phyloP scores from a whole-genome alignment of 1,140 invertebrate species.

The Aphelenchoides fujianensis region DNA sequence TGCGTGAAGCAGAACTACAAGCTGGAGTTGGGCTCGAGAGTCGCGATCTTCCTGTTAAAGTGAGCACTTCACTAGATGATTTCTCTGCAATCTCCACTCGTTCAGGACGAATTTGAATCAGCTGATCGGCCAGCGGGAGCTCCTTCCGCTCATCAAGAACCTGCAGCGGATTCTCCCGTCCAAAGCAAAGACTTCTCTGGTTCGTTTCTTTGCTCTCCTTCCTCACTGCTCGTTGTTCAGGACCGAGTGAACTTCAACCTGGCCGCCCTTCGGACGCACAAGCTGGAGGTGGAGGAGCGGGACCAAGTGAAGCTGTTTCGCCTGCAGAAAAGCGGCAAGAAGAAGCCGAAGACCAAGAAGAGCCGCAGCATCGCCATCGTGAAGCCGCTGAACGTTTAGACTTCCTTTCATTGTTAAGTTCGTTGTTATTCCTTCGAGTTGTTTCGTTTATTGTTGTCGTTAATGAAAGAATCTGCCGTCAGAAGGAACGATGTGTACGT shows the following conservation, averaged over 20 bases:
- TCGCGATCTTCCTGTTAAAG: constrained; percentile 76
- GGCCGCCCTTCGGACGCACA: constrained; percentile 75
- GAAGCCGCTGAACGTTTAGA: neutral
- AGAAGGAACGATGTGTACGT: neutral
- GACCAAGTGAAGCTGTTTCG: constrained; percentile 76
- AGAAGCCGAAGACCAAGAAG: constrained; percentile 27
- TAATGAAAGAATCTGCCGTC: neutral
- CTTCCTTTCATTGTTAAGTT: neutral
- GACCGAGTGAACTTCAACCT: constrained; percentile 83
- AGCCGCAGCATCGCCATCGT: constrained; percentile 40
- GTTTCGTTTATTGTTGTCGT: too few species aligned
- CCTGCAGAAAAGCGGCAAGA: neutral
- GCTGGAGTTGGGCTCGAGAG: constrained; percentile 73
- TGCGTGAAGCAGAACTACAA: constrained; percentile 71
- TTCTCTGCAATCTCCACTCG: constrained; percentile 22
- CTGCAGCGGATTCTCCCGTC: constrained; percentile 68
- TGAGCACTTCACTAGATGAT: too few species aligned
- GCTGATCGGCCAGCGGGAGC: constrained; percentile 71
- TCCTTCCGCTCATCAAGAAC: constrained; percentile 72
- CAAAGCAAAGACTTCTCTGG: constrained; percentile 51
- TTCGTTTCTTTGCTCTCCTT: neutral
- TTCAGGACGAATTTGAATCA: constrained; percentile 77
- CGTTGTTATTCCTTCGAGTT: constrained; percentile 2
- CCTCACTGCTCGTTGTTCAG: constrained; percentile 64
- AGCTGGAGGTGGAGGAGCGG: constrained; percentile 75